Base-by-base conservation (phyloP, 2,888 invertebrate genomes). In the Nomada ferruginata region DNA sequence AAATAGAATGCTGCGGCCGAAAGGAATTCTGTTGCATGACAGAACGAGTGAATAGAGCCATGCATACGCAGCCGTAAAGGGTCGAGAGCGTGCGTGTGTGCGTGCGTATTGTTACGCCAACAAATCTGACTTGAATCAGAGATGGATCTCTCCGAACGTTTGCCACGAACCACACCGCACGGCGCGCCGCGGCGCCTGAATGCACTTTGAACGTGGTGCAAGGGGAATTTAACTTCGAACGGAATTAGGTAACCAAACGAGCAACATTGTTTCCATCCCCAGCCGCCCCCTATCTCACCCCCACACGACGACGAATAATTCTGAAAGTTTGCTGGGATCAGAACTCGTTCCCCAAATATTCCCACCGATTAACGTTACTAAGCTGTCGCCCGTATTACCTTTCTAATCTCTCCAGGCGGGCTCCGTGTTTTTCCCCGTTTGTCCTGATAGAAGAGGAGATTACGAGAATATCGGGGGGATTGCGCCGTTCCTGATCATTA, bases 231-330 rank as follows among this genome's bases (percentile, higher is more conserved):
- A 87, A 88, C 88, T 87, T 85, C 74, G 77, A 83, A 72, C 79
- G 75, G 87, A 89, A 87, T 87, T 87, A 89, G 89, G 83, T 87
- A 87, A 87, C 87, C 89, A 87, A 87, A 85, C 87, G 87, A 89
- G 85, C 83, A 70, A 29, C 76, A 59, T 42, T 79, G 64, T 57
- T 55, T 57, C 52, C 68, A n/a, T 60, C 66, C 65, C 57, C n/a
- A 10, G 18, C 29, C 15, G 13, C 42, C 20, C 18, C 66, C 7
- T 15, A 36, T 29, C 20, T 18, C 13, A 0, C 13, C 18, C 23
- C 10, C 36, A 57, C 57, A 63, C 47, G 68, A 42, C 71, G 59
- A 23, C 52, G 66, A 82, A 82, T 82, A 71, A 76, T 76, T 82
- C 68, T 13, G 57, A 76, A 82, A 82, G 76, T 82, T 82, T 63